These are phyloP conservation scores for Cuculus canorus DNA, from an alignment of 2,797 vertebrate species.

Conservation along the genomic window DNA sequence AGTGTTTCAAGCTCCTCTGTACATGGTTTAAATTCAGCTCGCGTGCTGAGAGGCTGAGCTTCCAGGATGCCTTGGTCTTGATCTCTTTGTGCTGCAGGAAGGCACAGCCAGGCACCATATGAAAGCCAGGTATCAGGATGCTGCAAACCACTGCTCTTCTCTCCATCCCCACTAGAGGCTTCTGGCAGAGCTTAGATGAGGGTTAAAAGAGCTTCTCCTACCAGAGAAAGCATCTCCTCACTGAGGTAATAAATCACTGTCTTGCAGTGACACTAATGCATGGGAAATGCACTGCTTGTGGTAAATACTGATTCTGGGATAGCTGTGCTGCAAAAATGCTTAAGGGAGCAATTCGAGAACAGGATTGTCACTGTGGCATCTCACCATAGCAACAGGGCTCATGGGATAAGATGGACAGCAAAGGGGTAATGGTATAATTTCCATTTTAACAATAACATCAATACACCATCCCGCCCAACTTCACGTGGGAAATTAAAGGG, in stretches of 20 bases:
- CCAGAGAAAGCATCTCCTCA: background rate
- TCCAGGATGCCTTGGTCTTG: background rate
- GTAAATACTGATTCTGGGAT: slow-evolving; percentile 1
- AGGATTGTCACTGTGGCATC: background rate
- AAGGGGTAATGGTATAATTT: background rate
- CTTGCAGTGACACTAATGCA: slow-evolving; percentile 19
- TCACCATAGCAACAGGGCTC: background rate
- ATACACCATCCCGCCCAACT: background rate
- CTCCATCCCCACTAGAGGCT: background rate
- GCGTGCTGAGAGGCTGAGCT: background rate
- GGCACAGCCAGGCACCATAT: fast-evolving
- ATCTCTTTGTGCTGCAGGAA: background rate
- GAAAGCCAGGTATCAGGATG: background rate
- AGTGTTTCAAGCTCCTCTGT: background rate
- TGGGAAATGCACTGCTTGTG: background rate
- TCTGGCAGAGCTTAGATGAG: background rate
- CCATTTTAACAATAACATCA: background rate
- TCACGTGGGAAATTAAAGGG: background rate
- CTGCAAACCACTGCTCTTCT: background rate
- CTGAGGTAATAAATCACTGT: background rate
- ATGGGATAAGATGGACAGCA: background rate
- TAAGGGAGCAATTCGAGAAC: background rate
- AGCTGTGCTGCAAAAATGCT: background rate
- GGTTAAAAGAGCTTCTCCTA: background rate
- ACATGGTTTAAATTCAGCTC: background rate